phyloP scores from a whole-genome alignment of 2,797 vertebrate genomes.

The Coregonus suidteri region DNA sequence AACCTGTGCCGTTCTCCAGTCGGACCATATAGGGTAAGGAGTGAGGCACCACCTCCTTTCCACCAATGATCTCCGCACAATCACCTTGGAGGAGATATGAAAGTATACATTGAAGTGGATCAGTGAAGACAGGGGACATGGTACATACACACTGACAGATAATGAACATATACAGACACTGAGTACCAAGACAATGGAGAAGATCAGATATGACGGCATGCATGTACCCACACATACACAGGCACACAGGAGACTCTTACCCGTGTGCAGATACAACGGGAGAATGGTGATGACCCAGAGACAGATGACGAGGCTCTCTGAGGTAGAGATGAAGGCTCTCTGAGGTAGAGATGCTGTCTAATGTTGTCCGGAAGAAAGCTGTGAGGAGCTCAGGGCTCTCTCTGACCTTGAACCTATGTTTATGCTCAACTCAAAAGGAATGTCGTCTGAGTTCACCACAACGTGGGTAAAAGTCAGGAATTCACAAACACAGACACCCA shows the following conservation, averaged over 20 bases:
- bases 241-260: conserved; percentile 30
- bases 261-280: conserved; percentile 33
- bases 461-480: neutral
- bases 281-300: conserved; percentile 2
- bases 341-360: neutral
- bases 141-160: too few relatives aligned
- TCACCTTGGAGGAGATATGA: conserved; percentile 39
- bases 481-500: neutral
- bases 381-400: neutral
- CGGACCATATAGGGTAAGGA: conserved; percentile 69
- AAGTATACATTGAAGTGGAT: neutral
- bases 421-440: conserved; percentile 44
- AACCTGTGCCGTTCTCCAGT: accelerated
- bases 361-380: conserved; percentile 11
- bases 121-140: neutral
- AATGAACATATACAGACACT: neutral
- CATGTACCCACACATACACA: conserved; percentile 28
- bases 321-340: too few relatives aligned
- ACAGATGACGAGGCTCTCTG: too few relatives aligned
- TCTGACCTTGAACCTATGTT: conserved; percentile 19
- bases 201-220: neutral
- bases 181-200: too few relatives aligned
- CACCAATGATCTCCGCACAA: conserved; percentile 65
- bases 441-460: neutral
- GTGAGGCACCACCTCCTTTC: conserved; percentile 58